Percentiles rank a stretch among this genome's conserved stretches.
phyloP scores from a whole-genome alignment of 2,888 invertebrate species.

The Diadromus collaris region DNA sequence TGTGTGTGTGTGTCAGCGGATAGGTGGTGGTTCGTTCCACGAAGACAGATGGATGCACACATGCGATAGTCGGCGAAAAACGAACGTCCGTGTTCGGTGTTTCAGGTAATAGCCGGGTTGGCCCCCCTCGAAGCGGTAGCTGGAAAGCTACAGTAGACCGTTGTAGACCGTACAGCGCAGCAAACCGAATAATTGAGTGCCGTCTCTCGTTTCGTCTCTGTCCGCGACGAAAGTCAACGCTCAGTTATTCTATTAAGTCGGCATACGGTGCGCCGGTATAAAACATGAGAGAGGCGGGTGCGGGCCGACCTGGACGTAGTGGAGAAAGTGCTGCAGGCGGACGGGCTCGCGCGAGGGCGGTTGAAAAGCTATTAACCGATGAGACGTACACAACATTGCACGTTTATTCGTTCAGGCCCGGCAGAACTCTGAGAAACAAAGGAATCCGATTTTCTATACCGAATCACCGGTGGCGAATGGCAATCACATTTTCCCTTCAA shows the following conservation, averaged over 20 bases:
- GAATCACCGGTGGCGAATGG: too few relatives aligned
- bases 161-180: conserved; percentile 27
- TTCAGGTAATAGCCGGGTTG: conserved; percentile 9
- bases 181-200: conserved; percentile 68
- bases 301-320: conserved; percentile 28
- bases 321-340: conserved; percentile 10
- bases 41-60: neutral
- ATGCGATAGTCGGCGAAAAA: conserved; percentile 17
- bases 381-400: neutral
- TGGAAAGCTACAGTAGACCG: conserved; percentile 6
- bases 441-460: too few relatives aligned
- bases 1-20: neutral
- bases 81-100: conserved; percentile 24
- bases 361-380: conserved; percentile 51
- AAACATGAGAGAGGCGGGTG: conserved; percentile 41
- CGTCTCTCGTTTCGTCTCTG: conserved; percentile 59
- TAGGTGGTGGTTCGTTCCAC: neutral
- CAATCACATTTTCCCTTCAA: neutral
- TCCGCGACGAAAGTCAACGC: conserved; percentile 69
- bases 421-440: too few relatives aligned
- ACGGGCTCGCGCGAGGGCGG: conserved; percentile 17
- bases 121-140: neutral
- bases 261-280: conserved; percentile 42
- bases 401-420: neutral
- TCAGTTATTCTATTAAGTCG: conserved; percentile 73